phyloP scores from a whole-genome alignment of 2,888 invertebrate species.

The Synanthedon formicaeformis region DNA sequence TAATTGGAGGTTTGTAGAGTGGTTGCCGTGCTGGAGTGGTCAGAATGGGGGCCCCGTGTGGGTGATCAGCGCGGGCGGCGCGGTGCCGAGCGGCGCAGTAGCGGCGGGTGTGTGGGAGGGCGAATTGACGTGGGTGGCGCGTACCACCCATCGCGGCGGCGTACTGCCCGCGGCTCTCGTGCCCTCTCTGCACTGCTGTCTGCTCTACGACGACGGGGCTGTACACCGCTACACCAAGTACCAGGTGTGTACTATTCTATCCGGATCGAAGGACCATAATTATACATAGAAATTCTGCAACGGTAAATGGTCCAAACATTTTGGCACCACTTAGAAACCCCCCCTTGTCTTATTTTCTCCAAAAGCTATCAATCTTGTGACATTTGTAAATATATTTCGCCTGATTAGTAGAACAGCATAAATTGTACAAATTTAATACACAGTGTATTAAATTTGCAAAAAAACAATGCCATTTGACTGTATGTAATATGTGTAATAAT shows the following conservation, averaged over 20 bases:
- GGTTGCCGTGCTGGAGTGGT: slow-evolving; percentile 29
- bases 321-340: too few species aligned
- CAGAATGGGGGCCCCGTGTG: slow-evolving; percentile 41
- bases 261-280: too few species aligned
- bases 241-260: slow-evolving; percentile 26
- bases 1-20: slow-evolving; percentile 20
- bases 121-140: slow-evolving; percentile 48
- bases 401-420: too few species aligned
- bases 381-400: too few species aligned
- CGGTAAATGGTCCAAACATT: too few species aligned
- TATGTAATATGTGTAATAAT: too few species aligned
- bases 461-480: too few species aligned
- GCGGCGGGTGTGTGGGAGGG: slow-evolving; percentile 39
- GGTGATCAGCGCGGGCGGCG: slow-evolving; percentile 56
- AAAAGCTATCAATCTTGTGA: too few species aligned
- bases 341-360: too few species aligned
- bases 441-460: too few species aligned
- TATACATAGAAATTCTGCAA: too few species aligned
- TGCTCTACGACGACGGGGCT: slow-evolving; percentile 41
- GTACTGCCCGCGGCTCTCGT: slow-evolving; percentile 50
- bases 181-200: slow-evolving; percentile 50
- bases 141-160: slow-evolving; percentile 45
- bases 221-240: slow-evolving; percentile 48
- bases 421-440: too few species aligned
- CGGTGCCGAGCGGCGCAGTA: slow-evolving; percentile 56